Evolutionary conservation across 2,888 invertebrate species (phyloP).

Genomic region (Ferrisia virgata): DNA sequence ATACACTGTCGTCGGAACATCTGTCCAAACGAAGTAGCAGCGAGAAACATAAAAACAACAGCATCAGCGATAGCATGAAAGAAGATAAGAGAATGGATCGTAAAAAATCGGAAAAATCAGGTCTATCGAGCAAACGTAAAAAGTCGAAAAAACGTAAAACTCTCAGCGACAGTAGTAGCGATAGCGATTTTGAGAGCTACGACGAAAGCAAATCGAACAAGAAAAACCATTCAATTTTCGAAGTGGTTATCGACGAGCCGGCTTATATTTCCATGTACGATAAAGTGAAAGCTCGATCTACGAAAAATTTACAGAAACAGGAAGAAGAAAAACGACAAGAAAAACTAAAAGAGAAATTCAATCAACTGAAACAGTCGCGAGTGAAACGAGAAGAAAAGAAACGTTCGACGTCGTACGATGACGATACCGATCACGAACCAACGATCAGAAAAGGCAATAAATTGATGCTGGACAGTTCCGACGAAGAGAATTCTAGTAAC

Average conservation of each 20-base stretch:
- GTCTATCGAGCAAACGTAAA: slow-evolving; percentile 26
- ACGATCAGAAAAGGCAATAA: slow-evolving; percentile 57
- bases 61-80: slow-evolving; percentile 52
- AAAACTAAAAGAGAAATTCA: slow-evolving; percentile 85
- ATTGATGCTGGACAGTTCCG: slow-evolving; percentile 59
- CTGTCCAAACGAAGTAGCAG: slow-evolving; percentile 48
- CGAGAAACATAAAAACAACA: slow-evolving; percentile 56
- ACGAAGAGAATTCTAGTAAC: slow-evolving; percentile 57
- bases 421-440: slow-evolving; percentile 70
- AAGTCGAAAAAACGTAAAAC: slow-evolving; percentile 42
- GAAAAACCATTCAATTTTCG: slow-evolving; percentile 87
- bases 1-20: neutral
- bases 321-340: slow-evolving; percentile 82
- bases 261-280: slow-evolving; percentile 96
- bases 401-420: slow-evolving; percentile 82
- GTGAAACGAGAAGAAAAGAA: slow-evolving; percentile 87
- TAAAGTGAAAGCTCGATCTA: slow-evolving; percentile 90
- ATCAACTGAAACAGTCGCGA: slow-evolving; percentile 79
- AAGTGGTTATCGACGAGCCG: slow-evolving; percentile 83
- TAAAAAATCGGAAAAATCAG: slow-evolving; percentile 29
- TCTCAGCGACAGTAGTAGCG: slow-evolving; percentile 42
- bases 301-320: slow-evolving; percentile 89
- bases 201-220: slow-evolving; percentile 50
- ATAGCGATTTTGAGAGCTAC: slow-evolving; percentile 48
- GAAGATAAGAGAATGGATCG: slow-evolving; percentile 18